Evolutionary conservation across 2,797 vertebrate genomes (phyloP), one percentile per base, ranked within the genome.

Genomic region (Sciurus carolinensis): DNA sequence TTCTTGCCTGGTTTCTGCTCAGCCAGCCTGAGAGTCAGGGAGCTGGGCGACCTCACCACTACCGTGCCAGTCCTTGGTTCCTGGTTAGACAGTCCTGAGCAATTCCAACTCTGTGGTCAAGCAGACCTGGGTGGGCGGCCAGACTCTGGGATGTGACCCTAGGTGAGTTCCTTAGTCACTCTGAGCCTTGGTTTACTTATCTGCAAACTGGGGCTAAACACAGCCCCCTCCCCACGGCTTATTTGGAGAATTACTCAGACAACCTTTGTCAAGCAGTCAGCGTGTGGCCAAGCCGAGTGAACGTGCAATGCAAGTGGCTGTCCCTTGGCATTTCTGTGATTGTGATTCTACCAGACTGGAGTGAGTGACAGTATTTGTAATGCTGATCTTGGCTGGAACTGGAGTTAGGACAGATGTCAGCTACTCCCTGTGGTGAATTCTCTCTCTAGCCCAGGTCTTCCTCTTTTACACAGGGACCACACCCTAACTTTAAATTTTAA

Each of bases 141-240:
- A 75, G 96, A 57, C 67, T n/a, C 71, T 66, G 66, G 76, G 75
- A 18, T 42, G 64, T 82, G 77, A 93, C 90, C 57, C 36, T n/a
- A 7, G 64, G 24, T 67, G n/a, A 80, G 66, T 66, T 44, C 30
- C 26, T 20, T 44, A 73, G 57, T 75, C 5, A 22, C 69, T 62
- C 64, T 5, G 67, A 44, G 71, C 88, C 47, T 87, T 33, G 26
- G 85, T 91, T 76, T 95, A 72, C 59, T 81, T 33, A 1, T 75
- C 84, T 87, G 80, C 33, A 82, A 39, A 44, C 0, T 5, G 62
- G 86, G 89, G 62, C 22, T 7, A 5, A 13, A 24, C 59, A 14
- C 0, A 15, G 44, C 7, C 59, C 30, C 76, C 52, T 64, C 15
- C n/a, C 33, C 7, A 6, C 1, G 36, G 79, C 67, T 93, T 11